These are phyloP conservation scores for Smutsia gigantea DNA, from an alignment of 2,797 vertebrate genomes.

Conservation along the genomic window DNA sequence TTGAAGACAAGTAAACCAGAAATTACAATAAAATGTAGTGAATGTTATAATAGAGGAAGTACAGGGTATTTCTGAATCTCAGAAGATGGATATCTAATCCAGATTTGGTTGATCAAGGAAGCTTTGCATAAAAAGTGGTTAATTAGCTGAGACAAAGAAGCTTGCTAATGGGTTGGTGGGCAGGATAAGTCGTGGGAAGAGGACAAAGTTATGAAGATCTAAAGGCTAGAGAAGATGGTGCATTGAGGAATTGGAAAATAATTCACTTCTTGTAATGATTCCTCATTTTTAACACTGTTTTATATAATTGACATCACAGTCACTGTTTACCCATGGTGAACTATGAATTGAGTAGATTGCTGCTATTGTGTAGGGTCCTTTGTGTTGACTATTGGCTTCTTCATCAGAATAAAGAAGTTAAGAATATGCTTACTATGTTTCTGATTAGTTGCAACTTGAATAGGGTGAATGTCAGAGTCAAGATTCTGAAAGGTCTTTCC, in stretches of 20 bases:
- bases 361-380: not conserved
- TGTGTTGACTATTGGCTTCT: not conserved
- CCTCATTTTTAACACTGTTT: slow-evolving; percentile 24
- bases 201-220: not conserved
- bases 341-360: not conserved
- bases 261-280: not conserved
- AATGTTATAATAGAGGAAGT: not conserved
- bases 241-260: slow-evolving; percentile 23
- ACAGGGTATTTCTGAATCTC: slow-evolving; percentile 13
- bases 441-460: not conserved
- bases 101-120: slow-evolving; percentile 39
- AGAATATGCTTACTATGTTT: not conserved
- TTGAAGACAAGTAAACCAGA: slow-evolving; percentile 37
- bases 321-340: slow-evolving; percentile 31
- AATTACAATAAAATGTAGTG: slow-evolving; percentile 20
- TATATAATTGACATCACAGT: not conserved
- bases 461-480: slow-evolving; percentile 17
- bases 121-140: not conserved
- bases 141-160: not conserved
- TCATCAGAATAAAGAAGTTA: slow-evolving; percentile 3
- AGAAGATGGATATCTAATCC: not conserved
- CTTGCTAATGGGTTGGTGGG: not conserved
- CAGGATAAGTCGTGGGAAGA: not conserved
- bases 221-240: not conserved
- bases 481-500: not conserved